Evolutionary conservation across 2,888 invertebrate genomes (phyloP).

Genomic region (Palloptera scutellata): DNA sequence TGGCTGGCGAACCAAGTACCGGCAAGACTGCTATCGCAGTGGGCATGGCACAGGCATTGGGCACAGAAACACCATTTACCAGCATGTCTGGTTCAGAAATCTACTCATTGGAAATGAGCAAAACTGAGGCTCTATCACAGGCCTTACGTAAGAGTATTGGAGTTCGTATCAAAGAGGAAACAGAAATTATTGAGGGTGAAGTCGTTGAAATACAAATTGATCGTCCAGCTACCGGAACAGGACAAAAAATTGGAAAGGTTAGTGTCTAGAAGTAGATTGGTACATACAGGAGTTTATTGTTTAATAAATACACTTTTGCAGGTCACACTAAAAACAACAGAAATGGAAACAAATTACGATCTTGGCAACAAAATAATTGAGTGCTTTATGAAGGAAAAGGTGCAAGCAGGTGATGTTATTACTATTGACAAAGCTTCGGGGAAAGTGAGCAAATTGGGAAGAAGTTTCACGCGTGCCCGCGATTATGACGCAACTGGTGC

Average conservation of each 20-base stretch:
- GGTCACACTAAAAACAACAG: slow-evolving; percentile 95
- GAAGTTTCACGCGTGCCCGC: slow-evolving; percentile 94
- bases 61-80: slow-evolving; percentile 96
- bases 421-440: slow-evolving; percentile 99
- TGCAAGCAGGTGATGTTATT: slow-evolving; percentile 94
- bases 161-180: slow-evolving; percentile 96
- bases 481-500: slow-evolving; percentile 97
- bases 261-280: not conserved
- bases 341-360: slow-evolving; percentile 99
- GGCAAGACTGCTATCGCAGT: slow-evolving; percentile 99
- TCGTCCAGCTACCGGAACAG: slow-evolving; percentile 88
- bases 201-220: slow-evolving; percentile 98
- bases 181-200: slow-evolving; percentile 98
- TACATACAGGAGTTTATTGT: not conserved
- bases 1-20: slow-evolving; percentile 97
- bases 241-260: slow-evolving; percentile 79
- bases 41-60: slow-evolving; percentile 92
- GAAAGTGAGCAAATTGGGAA: slow-evolving; percentile 86
- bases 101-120: slow-evolving; percentile 98
- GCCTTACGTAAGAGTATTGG: slow-evolving; percentile 97
- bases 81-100: slow-evolving; percentile 99
- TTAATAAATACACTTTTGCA: slow-evolving; percentile 3
- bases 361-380: slow-evolving; percentile 98
- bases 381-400: slow-evolving; percentile 93
- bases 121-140: slow-evolving; percentile 97